Base-by-base conservation (phyloP, 2,888 invertebrate genomes). In the Pammene aurita region DNA sequence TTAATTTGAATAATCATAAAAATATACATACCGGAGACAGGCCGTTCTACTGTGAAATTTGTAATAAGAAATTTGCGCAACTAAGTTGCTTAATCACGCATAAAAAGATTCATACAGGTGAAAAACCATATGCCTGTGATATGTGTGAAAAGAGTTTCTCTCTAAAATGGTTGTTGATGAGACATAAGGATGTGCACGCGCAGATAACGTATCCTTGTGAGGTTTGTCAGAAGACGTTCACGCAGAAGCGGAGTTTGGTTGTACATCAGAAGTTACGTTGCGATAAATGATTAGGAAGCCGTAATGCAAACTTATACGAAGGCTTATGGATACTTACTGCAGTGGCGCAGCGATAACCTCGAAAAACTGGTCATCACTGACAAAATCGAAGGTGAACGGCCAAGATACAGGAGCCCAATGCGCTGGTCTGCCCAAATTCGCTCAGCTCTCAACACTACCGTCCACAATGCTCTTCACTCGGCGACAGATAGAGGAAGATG, bases 1-100 rank as follows among this genome's bases (percentile, higher is more conserved):
- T 52, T 9, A 42, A 52, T 42, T 63, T 63, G 26, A 63, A 63
- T 34, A 63, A 63, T 18, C 63, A 63, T 54, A 63, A 42, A 34
- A 13, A 26, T n/a, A 63, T 52, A 26, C 63, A 63, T 7, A 63
- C 63, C 9, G 63, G 63, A 0, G 42, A 42, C n/a, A 41, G 41
- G 34, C 52, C 54, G n/a, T 63, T 54, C 18, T 34, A 13, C 10
- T 63, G 63, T 26, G 54, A 63, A 10, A 14, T 63, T n/a, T 63
- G 63, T 26, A 38, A 54, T 2, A 63, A 63, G 10, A 50, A 41
- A 0, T 63, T 63, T 13, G 26, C 63, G 7, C 52, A 52, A 16
- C 42, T 63, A 34, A 54, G 63, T 11, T 54, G 42, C 2, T 26
- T 63, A 13, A 52, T 54, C 41, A 54, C 35, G 26, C 63, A 63